Conservation (phyloP, 2,888 invertebrate genomes). For the Callyntrura guangdongensis region DNA sequence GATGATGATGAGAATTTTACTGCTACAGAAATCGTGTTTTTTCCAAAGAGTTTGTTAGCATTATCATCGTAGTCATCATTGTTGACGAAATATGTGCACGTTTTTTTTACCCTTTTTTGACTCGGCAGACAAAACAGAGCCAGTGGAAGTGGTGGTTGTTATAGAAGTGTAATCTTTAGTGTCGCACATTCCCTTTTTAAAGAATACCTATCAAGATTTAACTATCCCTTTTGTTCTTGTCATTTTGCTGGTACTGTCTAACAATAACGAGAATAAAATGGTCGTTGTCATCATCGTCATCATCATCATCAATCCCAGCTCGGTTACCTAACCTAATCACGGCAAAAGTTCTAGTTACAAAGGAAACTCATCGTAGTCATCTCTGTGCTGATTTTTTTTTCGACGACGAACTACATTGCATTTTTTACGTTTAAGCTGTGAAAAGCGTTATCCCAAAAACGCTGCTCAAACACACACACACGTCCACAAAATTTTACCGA, state of each 20-base stretch:
- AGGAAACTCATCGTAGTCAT: constrained; percentile 37
- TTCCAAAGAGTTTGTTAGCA: background rate
- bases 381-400: background rate
- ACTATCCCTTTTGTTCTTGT: constrained; percentile 8
- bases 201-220: background rate
- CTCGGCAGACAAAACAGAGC: constrained; percentile 60
- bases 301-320: background rate
- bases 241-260: constrained; percentile 35
- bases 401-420: background rate
- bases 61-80: constrained; percentile 31
- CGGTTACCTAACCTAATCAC: constrained; percentile 53
- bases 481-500: background rate
- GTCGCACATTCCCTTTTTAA: constrained; percentile 18
- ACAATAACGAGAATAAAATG: constrained; percentile 12
- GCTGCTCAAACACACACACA: background rate
- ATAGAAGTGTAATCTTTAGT: background rate
- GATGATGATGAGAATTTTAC: constrained; percentile 12
- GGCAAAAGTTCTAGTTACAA: background rate
- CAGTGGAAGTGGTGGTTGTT: constrained; percentile 19
- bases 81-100: constrained; percentile 38
- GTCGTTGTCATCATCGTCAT: constrained; percentile 20
- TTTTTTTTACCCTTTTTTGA: constrained; percentile 5
- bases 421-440: background rate
- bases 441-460: background rate
- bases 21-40: constrained; percentile 52